Evolutionary conservation across 1,140 invertebrate species (phyloP).

Genomic region (Drosophila triauraria): DNA sequence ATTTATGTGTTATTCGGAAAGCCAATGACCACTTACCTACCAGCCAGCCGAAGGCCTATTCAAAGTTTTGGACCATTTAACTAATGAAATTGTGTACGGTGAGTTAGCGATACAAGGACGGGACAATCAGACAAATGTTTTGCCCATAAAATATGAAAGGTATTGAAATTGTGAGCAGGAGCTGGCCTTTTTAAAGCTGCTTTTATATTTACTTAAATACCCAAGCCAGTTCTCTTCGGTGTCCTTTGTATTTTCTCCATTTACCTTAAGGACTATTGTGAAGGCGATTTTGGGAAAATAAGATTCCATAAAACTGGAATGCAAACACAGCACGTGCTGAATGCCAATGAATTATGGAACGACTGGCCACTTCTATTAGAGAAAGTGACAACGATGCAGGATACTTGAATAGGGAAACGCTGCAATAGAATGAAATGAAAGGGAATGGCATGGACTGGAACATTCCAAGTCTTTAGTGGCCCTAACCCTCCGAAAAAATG

Average conservation of each 20-base stretch:
- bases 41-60: constrained; percentile 1
- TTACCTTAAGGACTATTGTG: neutral
- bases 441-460: neutral
- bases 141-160: neutral
- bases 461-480: constrained; percentile 1
- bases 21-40: constrained; percentile 18
- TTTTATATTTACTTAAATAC: neutral
- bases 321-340: constrained; percentile 10
- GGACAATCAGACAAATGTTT: neutral
- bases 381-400: constrained; percentile 35
- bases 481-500: neutral
- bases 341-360: constrained; percentile 12
- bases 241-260: neutral
- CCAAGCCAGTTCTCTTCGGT: neutral
- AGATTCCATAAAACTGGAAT: neutral
- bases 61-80: constrained; percentile 34
- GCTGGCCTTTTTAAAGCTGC: neutral
- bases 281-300: neutral
- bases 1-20: constrained; percentile 35
- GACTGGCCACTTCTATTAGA: constrained; percentile 10
- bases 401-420: constrained; percentile 1
- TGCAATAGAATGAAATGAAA: constrained; percentile 8
- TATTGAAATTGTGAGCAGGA: too few relatives aligned
- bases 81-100: constrained; percentile 52
- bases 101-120: neutral